phyloP scores from a whole-genome alignment of 2,113 vertebrate genomes.

The Oreochromis niloticus region DNA sequence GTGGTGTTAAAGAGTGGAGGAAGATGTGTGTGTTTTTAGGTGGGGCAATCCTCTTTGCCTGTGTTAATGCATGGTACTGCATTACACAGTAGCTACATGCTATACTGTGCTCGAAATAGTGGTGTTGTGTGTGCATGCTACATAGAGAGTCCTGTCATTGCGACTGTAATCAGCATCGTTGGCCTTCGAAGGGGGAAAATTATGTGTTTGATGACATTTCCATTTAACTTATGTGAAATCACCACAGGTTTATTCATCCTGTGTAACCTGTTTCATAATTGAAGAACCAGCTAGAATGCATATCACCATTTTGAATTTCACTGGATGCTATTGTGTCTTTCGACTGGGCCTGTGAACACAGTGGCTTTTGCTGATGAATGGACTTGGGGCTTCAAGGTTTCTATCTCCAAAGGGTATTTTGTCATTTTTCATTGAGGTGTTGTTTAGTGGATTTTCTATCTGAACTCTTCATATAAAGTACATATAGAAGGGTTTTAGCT shows the following conservation, averaged over 20 bases:
- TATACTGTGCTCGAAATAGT: not conserved
- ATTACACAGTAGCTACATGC: not conserved
- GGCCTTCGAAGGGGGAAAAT: not conserved
- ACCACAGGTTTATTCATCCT: too few relatives aligned
- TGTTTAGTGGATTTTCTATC: not conserved
- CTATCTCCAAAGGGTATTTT: not conserved
- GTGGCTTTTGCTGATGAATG: not conserved
- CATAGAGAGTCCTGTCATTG: not conserved
- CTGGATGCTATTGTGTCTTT: too few relatives aligned
- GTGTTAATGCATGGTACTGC: not conserved
- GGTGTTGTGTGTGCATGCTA: not conserved
- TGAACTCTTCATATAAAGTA: not conserved
- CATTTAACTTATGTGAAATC: too few relatives aligned
- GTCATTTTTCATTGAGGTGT: not conserved
- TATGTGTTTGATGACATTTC: too few relatives aligned
- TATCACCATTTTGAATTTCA: too few relatives aligned
- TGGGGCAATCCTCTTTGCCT: not conserved
- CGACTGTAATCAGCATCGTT: not conserved
- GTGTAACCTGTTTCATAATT: too few relatives aligned
- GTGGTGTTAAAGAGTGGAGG: not conserved
- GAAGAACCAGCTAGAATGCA: too few relatives aligned
- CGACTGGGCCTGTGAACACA: not conserved
- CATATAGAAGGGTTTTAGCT: not conserved
- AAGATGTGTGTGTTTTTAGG: not conserved
- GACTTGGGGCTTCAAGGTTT: not conserved